A percentile compares a stretch with the other conserved stretches of the same genome.
phyloP scores from a whole-genome alignment of 2,797 vertebrate genomes.

The Benthosema pterotum region DNA sequence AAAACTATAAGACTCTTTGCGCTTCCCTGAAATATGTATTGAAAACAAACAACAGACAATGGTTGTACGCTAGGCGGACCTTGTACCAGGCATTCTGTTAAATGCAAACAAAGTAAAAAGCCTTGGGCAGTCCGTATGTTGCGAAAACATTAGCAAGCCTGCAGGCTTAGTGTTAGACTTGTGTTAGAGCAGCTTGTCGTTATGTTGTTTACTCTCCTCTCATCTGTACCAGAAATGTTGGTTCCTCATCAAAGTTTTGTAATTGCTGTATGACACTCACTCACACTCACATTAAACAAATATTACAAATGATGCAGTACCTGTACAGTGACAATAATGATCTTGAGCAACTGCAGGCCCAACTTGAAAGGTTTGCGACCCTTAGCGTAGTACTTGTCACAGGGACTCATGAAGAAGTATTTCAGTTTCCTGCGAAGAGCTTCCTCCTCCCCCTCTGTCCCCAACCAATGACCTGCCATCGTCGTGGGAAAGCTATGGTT shows the following conservation, averaged over 20 bases:
- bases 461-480: slow-evolving; percentile 46
- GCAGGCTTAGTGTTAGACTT: background rate
- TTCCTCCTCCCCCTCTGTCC: slow-evolving; percentile 78
- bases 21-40: no score
- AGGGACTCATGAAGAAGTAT: slow-evolving; percentile 96
- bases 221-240: background rate
- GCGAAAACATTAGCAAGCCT: background rate
- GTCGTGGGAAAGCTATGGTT: slow-evolving; percentile 34
- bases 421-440: slow-evolving; percentile 89
- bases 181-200: background rate
- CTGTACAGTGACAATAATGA: slow-evolving; percentile 89
- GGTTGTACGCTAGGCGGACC: no score
- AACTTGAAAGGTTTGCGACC: slow-evolving; percentile 91
- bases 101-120: background rate
- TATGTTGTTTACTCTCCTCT: background rate
- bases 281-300: background rate
- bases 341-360: slow-evolving; percentile 89
- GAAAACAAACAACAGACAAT: no score
- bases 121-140: background rate
- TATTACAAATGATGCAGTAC: slow-evolving; percentile 57
- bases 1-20: no score
- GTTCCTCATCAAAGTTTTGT: background rate
- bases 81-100: no score
- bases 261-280: no score
- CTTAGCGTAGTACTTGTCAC: slow-evolving; percentile 93